Percentiles rank a stretch among this genome's conserved stretches.
Evolutionary conservation across 2,888 invertebrate species (phyloP).

Genomic region (Platerodrilus igneus): DNA sequence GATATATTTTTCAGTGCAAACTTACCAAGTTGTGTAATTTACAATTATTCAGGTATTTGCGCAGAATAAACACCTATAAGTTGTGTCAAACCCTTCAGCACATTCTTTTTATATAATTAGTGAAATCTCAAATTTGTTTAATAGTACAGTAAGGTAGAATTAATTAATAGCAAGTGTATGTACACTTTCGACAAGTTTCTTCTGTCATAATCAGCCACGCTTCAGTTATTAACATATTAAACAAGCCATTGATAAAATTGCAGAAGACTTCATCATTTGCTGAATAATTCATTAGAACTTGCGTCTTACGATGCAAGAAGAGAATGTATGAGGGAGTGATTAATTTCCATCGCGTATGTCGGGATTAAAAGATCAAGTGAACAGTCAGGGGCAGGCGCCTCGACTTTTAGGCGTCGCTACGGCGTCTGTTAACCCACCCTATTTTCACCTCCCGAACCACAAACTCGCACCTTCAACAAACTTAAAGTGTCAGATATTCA

Average conservation of each 20-base stretch:
- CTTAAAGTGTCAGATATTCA: conserved; percentile 25
- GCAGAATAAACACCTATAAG: too few relatives aligned
- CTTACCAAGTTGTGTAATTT: too few relatives aligned
- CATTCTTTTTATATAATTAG: too few relatives aligned
- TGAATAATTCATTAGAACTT: conserved; percentile 44
- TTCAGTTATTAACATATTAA: too few relatives aligned
- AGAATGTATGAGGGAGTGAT: conserved; percentile 41
- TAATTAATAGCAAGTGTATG: too few relatives aligned
- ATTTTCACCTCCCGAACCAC: conserved; percentile 37
- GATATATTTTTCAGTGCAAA: too few relatives aligned
- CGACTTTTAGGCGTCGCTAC: conserved; percentile 46
- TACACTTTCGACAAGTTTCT: too few relatives aligned
- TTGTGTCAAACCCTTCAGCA: too few relatives aligned
- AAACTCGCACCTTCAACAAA: conserved; percentile 33
- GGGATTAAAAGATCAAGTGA: conserved; percentile 49
- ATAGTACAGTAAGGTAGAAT: too few relatives aligned
- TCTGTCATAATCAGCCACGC: too few relatives aligned
- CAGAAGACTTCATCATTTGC: conserved; percentile 45
- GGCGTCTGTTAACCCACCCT: conserved; percentile 35
- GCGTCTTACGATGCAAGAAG: conserved; percentile 39
- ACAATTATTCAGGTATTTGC: too few relatives aligned
- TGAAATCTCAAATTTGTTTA: too few relatives aligned
- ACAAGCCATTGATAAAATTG: conserved; percentile 38
- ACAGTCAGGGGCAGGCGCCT: conserved; percentile 47
- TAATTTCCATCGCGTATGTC: conserved; percentile 49